Percentiles rank a stretch among this genome's conserved stretches.
Evolutionary conservation across 1,140 invertebrate genomes (phyloP).

Genomic region (Acromyrmex heyeri): DNA sequence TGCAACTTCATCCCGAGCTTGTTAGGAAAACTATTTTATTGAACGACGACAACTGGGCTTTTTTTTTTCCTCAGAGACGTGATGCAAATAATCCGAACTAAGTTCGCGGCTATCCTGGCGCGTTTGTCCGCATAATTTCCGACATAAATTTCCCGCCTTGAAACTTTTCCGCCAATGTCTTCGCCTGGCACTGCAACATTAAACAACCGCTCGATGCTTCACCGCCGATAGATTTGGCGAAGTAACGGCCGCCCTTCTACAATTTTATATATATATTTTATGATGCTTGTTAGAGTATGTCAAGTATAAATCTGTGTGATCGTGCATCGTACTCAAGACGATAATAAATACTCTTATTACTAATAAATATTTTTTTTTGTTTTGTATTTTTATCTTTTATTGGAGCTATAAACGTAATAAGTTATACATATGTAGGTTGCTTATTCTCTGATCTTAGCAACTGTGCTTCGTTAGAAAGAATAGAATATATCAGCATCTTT

Average conservation of each 20-base stretch:
- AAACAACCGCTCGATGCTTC: conserved; percentile 26
- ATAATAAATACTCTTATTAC: too few species aligned
- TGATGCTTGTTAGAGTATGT: background rate
- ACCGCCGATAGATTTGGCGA: conserved; percentile 29
- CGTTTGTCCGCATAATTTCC: conserved; percentile 30
- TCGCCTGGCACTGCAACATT: conserved; percentile 38
- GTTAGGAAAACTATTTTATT: conserved; percentile 36
- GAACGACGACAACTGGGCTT: background rate
- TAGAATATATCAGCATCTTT: too few species aligned
- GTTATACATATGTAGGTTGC: too few species aligned
- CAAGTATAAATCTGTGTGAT: background rate
- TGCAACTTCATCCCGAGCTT: conserved; percentile 7
- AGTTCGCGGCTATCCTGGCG: conserved; percentile 2
- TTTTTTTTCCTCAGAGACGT: background rate
- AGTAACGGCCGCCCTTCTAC: conserved; percentile 15
- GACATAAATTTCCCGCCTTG: conserved; percentile 20
- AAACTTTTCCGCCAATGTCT: conserved; percentile 43
- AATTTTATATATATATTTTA: conserved; percentile 34
- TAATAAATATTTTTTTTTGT: background rate
- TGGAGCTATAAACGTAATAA: too few species aligned
- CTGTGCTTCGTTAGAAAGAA: too few species aligned
- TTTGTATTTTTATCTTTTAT: background rate
- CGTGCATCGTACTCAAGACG: background rate
- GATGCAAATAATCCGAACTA: conserved; percentile 33
- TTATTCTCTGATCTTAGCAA: too few species aligned